Evolutionary conservation across 2,113 vertebrate genomes (phyloP), one percentile per base, ranked within the genome.

Genomic region (Calidris pugnax): DNA sequence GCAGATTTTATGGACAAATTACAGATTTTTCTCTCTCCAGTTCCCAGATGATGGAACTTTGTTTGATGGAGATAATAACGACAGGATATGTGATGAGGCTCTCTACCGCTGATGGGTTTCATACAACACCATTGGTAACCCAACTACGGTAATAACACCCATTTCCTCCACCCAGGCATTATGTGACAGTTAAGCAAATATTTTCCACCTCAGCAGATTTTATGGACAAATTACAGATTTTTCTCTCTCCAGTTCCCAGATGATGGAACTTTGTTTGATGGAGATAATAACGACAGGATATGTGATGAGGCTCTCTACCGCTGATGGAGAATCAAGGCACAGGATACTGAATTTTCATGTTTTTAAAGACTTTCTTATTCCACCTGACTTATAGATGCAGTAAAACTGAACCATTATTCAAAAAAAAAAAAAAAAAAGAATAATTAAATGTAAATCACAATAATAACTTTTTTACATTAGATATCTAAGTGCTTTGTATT

Each of bases 331-430:
- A 28, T 60, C 68, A 77, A 55, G 26, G 20, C 50, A 53, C 0
- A 0, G 41, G 50, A 45, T 9, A 83, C 18, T n/a, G 14, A 63
- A 74, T 10, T 50, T 69, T 8, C 9, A 37, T 0, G 0, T 12
- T 89, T 47, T 76, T 13, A 48, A 62, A 78, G 37, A 14, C 30
- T 53, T 78, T 86, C 48, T 73, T 57, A 64, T 47, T 77, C 45
- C 59, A 87, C 1, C 0, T 23, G 30, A 51, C 23, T 47, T 51
- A 41, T 2, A 85, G 30, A 18, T 23, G 26, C 13, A 69, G 59
- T 64, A 73, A 68, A 76, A 64, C 15, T 14, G 26, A 50, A 24
- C 55, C 0, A 2, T 33, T 93, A 10, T n/a, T 87, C 48, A 1
- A 11, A n/a, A 48, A 68, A 35, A 13, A 32, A 4, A 13, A 1